Conservation (phyloP, 1,140 invertebrate species). For the Antheraea mylitta region DNA sequence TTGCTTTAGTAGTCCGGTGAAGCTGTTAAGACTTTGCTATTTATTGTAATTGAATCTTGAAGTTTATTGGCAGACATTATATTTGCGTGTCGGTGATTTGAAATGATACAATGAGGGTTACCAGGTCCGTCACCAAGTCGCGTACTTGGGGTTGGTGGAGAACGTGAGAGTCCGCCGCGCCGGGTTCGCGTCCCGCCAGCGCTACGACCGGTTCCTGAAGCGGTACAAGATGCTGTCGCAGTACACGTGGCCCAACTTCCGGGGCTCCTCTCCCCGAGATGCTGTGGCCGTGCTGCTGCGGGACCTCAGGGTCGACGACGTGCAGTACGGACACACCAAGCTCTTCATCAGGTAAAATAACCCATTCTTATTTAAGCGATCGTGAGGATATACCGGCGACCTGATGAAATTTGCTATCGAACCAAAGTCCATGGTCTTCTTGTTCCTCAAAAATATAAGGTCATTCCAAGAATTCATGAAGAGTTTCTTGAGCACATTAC, state of each 20-base stretch:
- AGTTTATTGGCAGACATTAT: too few species aligned
- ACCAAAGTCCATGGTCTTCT: too few species aligned
- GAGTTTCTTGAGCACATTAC: too few species aligned
- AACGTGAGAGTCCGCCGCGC: conserved; percentile 96
- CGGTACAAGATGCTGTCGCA: conserved; percentile 98
- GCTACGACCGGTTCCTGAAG: conserved; percentile 90
- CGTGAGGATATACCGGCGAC: too few species aligned
- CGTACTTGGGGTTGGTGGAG: conserved; percentile 94
- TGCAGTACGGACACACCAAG: conserved; percentile 96
- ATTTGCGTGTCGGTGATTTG: too few species aligned
- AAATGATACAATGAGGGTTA: too few species aligned
- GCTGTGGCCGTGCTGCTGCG: conserved; percentile 84
- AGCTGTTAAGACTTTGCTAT: too few species aligned
- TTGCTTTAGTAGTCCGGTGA: too few species aligned
- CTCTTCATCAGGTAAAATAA: conserved; percentile 88
- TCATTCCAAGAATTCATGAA: too few species aligned
- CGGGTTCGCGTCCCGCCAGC: conserved; percentile 94
- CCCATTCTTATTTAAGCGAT: not conserved
- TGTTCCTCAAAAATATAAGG: too few species aligned
- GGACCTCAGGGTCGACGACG: conserved; percentile 90
- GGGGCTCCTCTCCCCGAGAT: conserved; percentile 86
- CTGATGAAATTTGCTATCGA: too few species aligned
- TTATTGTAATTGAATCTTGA: too few species aligned
- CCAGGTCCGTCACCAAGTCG: conserved; percentile 93
- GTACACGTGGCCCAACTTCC: conserved; percentile 97